A percentile compares a stretch with the other conserved stretches of the same genome.
Conservation (phyloP, 2,113 vertebrate species). For the Eulemur macaco region DNA sequence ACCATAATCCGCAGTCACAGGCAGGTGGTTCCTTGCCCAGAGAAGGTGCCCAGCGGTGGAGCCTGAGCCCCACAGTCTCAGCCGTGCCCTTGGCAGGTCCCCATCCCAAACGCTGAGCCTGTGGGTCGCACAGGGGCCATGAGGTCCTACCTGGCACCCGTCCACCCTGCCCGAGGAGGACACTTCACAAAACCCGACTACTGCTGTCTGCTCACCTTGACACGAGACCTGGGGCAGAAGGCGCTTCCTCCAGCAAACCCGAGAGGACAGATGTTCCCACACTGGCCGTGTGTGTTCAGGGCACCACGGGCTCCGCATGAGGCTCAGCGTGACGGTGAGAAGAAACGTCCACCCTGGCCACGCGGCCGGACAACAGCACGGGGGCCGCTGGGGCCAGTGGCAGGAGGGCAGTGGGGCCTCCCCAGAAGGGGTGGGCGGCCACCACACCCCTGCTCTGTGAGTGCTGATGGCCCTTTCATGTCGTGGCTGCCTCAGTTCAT, state of each 20-base stretch:
- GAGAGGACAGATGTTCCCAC: not conserved
- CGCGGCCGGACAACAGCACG: too few species aligned
- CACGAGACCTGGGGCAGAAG: not conserved
- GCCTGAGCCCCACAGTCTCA: not conserved
- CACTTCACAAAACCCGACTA: not conserved
- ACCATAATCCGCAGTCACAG: accelerated
- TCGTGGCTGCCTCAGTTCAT: accelerated
- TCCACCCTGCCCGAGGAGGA: accelerated
- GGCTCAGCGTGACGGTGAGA: not conserved
- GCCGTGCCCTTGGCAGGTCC: not conserved
- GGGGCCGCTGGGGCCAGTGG: not conserved
- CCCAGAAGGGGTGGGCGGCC: accelerated
- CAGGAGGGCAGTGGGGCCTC: not conserved
- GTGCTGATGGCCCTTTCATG: not conserved
- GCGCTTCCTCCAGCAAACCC: not conserved
- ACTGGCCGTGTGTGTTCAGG: accelerated
- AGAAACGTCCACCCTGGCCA: accelerated
- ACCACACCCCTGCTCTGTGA: accelerated
- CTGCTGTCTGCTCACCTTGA: too few species aligned
- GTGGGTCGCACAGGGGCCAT: accelerated
- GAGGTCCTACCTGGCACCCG: accelerated
- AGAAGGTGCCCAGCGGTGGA: not conserved
- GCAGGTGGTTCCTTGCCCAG: not conserved
- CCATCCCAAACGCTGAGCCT: not conserved
- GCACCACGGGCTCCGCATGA: too few species aligned